Evolutionary conservation across 1,140 invertebrate genomes (phyloP).

Genomic region (Dendroctonus valens): DNA sequence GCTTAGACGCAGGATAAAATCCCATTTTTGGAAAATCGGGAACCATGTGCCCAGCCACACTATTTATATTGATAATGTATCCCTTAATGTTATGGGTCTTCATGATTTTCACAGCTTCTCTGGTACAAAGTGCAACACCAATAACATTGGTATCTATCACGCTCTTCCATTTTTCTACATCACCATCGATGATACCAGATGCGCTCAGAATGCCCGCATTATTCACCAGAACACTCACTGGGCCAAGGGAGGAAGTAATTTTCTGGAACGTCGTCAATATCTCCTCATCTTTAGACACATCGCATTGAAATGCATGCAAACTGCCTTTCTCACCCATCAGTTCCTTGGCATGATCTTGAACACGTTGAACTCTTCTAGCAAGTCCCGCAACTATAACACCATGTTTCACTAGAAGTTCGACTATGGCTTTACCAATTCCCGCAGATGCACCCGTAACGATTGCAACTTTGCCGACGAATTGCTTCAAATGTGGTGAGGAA

Average conservation of each 20-base stretch:
- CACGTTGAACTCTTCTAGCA: constrained; percentile 27
- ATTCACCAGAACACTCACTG: constrained; percentile 70
- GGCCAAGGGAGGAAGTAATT: constrained; percentile 60
- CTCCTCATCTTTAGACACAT: constrained; percentile 55
- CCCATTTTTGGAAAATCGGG: constrained; percentile 42
- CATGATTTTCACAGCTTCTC: constrained; percentile 53
- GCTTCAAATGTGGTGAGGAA: not conserved
- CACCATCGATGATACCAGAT: not conserved
- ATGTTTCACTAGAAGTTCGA: constrained; percentile 10
- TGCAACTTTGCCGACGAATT: constrained; percentile 14
- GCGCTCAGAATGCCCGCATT: constrained; percentile 60
- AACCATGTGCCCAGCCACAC: constrained; percentile 41
- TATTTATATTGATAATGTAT: constrained; percentile 12
- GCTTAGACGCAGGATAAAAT: constrained; percentile 61
- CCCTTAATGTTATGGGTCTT: constrained; percentile 24
- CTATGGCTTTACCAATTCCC: constrained; percentile 16
- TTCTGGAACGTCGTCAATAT: constrained; percentile 64
- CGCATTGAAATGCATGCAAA: constrained; percentile 40
- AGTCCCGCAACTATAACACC: constrained; percentile 32
- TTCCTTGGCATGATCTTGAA: constrained; percentile 19
- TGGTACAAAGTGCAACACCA: constrained; percentile 54
- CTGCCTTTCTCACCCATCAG: constrained; percentile 26
- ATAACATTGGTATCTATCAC: constrained; percentile 43
- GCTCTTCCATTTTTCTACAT: not conserved
- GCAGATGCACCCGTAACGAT: constrained; percentile 19